A percentile compares a stretch with the other conserved stretches of the same genome.
Conservation (phyloP, 2,113 vertebrate genomes). For the Prinia subflava region DNA sequence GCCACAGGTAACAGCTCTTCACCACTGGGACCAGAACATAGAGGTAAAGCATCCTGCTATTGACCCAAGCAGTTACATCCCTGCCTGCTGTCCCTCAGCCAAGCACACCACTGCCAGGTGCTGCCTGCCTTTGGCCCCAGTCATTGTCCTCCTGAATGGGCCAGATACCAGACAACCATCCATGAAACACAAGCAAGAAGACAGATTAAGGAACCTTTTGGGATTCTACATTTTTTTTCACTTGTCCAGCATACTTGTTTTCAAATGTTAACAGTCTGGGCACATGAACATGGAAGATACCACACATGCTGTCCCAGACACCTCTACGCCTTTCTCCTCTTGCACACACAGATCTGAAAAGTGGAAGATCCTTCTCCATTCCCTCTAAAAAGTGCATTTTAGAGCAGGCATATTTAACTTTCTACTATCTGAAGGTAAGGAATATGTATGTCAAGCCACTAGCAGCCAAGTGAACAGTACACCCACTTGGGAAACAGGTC, state of each 20-base stretch:
- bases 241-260: background rate
- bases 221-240: background rate
- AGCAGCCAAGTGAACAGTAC: background rate
- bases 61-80: background rate
- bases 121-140: background rate
- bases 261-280: background rate
- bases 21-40: background rate
- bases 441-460: background rate
- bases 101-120: background rate
- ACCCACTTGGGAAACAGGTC: background rate
- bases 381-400: background rate
- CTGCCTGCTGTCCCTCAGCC: background rate
- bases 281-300: background rate
- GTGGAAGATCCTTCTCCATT: background rate
- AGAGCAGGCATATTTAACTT: background rate
- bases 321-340: background rate
- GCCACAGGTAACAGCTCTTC: background rate
- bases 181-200: background rate
- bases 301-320: background rate
- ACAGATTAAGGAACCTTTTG: background rate
- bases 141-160: background rate
- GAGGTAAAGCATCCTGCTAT: background rate
- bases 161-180: background rate
- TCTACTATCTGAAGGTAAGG: background rate
- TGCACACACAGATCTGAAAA: background rate